phyloP scores from a whole-genome alignment of 2,113 vertebrate species.

The Lophochroa leadbeateri region DNA sequence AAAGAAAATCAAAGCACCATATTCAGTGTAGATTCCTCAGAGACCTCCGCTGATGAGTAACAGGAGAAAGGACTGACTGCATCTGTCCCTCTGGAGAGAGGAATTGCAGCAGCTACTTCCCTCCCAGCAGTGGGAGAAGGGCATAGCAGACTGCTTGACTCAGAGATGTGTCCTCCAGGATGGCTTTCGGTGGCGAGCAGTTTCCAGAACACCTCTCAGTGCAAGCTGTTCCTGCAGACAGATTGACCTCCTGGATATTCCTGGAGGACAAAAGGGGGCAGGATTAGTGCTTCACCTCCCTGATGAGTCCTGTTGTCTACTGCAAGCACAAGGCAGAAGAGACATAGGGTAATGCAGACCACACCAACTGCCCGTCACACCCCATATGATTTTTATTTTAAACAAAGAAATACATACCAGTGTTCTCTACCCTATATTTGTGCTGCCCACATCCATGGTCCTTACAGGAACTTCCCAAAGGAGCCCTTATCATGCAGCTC shows the following conservation, averaged over 20 bases:
- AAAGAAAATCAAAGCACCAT: not conserved
- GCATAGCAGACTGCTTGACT: rapidly evolving
- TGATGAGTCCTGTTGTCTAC: not conserved
- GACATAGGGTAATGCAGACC: not conserved
- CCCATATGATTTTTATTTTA: not conserved
- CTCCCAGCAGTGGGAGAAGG: not conserved
- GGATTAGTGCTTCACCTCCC: not conserved
- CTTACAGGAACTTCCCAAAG: not conserved
- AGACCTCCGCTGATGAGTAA: not conserved
- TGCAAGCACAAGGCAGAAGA: not conserved
- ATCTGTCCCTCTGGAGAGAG: not conserved
- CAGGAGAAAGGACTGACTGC: not conserved
- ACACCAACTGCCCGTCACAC: not conserved
- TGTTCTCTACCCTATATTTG: not conserved
- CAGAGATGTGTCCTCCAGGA: not conserved
- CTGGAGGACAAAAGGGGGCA: not conserved
- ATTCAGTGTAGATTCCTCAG: not conserved
- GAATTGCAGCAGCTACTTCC: not conserved
- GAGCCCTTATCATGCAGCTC: not conserved
- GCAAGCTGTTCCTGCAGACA: not conserved
- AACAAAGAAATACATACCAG: not conserved
- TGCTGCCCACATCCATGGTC: not conserved
- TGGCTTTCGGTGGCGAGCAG: not conserved
- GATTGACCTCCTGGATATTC: not conserved
- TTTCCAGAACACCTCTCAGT: not conserved